Conservation (phyloP, 2,888 invertebrate genomes). For the Schizotus pectinicornis region DNA sequence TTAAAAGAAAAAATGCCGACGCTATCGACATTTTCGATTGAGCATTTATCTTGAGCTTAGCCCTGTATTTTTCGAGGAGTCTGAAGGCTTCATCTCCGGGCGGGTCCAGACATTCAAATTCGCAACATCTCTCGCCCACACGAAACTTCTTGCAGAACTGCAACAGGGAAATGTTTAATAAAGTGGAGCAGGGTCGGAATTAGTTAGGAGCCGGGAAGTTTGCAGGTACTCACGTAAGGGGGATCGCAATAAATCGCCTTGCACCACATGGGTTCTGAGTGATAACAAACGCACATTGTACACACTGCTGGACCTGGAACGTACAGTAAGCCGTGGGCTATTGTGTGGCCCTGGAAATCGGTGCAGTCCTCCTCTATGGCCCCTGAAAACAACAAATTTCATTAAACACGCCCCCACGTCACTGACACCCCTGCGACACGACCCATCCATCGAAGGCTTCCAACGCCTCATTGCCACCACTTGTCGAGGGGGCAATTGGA, state of each 20-base stretch:
- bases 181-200: slow-evolving; percentile 4
- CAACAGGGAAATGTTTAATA: slow-evolving; percentile 23
- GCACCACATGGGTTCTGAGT: slow-evolving; percentile 86
- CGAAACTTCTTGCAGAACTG: slow-evolving; percentile 87
- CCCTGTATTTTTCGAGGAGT: slow-evolving; percentile 49
- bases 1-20: slow-evolving; percentile 8
- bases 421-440: too few relatives aligned
- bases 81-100: slow-evolving; percentile 66
- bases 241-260: slow-evolving; percentile 87
- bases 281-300: slow-evolving; percentile 85
- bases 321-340: slow-evolving; percentile 79
- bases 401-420: background rate
- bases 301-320: slow-evolving; percentile 87
- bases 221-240: slow-evolving; percentile 75
- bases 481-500: too few relatives aligned
- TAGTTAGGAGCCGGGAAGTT: slow-evolving; percentile 2
- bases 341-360: slow-evolving; percentile 81
- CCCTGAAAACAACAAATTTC: slow-evolving; percentile 58
- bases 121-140: slow-evolving; percentile 85
- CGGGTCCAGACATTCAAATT: slow-evolving; percentile 86
- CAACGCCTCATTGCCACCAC: too few relatives aligned
- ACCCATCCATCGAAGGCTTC: too few relatives aligned
- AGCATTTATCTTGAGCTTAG: slow-evolving; percentile 35
- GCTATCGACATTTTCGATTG: slow-evolving; percentile 18
- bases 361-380: slow-evolving; percentile 79